Percentiles rank a stretch among this genome's conserved stretches.
phyloP scores from a whole-genome alignment of 2,797 vertebrate genomes.

The Benthosema pterotum region DNA sequence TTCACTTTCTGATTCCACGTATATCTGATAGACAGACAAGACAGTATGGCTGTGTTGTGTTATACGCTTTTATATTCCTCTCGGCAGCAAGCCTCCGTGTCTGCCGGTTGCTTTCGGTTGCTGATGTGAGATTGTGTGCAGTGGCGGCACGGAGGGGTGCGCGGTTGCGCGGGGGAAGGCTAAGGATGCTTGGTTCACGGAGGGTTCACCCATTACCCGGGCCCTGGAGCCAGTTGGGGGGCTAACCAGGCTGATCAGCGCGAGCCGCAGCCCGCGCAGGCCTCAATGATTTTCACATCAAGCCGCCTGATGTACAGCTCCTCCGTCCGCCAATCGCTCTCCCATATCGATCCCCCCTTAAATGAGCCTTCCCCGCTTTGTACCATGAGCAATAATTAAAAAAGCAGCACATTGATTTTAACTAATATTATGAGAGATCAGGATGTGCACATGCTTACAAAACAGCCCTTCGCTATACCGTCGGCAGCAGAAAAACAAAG shows the following conservation, averaged over 20 bases:
- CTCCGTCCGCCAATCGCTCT: conserved; percentile 97
- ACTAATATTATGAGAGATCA: conserved; percentile 99
- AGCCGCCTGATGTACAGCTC: conserved; percentile 98
- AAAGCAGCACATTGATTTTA: conserved; percentile 99
- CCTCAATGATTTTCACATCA: conserved; percentile 99
- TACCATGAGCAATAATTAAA: conserved; percentile 99
- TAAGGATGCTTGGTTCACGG: conserved; percentile 92
- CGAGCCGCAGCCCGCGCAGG: conserved; percentile 89
- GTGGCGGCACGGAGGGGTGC: conserved; percentile 74
- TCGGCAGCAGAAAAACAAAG: conserved; percentile 87
- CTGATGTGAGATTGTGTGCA: conserved; percentile 76
- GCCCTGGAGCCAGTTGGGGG: conserved; percentile 98
- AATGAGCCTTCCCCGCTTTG: conserved; percentile 99
- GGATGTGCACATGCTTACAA: conserved; percentile 99
- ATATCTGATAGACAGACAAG: conserved; percentile 51
- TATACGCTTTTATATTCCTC: conserved; percentile 37
- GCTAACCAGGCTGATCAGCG: conserved; percentile 97
- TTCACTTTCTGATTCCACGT: not conserved
- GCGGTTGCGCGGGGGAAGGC: conserved; percentile 84
- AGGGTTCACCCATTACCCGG: conserved; percentile 95
- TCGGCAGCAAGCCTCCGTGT: conserved; percentile 79
- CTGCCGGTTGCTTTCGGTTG: conserved; percentile 78
- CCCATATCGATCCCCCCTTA: conserved; percentile 96
- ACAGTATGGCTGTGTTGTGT: conserved; percentile 54
- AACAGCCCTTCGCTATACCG: conserved; percentile 83